phyloP scores from a whole-genome alignment of 1,140 invertebrate genomes.

The Mya arenaria region DNA sequence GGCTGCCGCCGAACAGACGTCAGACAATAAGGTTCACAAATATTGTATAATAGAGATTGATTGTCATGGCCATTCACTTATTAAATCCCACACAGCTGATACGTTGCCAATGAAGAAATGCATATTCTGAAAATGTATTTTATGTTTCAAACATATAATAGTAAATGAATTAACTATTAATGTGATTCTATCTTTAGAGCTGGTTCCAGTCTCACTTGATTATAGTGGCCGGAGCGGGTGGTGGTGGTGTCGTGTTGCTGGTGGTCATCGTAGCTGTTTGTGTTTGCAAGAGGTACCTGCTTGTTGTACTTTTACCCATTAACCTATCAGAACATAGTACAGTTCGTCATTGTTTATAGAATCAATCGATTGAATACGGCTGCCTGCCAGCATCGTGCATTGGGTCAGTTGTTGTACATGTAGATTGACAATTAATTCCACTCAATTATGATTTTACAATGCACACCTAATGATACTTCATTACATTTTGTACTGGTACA shows the following conservation, averaged over 20 bases:
- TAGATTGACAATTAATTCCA: neutral
- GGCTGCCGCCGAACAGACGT: neutral
- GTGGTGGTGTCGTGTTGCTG: neutral
- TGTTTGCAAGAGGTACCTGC: neutral
- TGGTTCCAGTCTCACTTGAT: conserved; percentile 9
- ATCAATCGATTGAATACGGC: neutral
- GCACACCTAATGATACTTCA: no score
- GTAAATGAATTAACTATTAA: neutral
- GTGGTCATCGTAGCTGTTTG: conserved; percentile 1
- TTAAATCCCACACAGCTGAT: neutral
- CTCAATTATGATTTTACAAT: neutral
- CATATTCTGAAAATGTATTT: neutral
- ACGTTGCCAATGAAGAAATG: neutral
- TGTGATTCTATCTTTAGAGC: neutral
- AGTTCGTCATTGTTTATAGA: neutral
- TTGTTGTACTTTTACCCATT: neutral
- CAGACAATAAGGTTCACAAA: neutral
- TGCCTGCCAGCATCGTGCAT: neutral
- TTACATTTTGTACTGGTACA: no score
- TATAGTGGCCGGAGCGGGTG: neutral
- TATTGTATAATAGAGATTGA: neutral
- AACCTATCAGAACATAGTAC: neutral
- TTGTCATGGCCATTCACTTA: neutral
- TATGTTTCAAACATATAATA: neutral
- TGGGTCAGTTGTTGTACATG: no score